Base-by-base conservation (phyloP, 2,888 invertebrate species). In the Agrotis exclamationis region DNA sequence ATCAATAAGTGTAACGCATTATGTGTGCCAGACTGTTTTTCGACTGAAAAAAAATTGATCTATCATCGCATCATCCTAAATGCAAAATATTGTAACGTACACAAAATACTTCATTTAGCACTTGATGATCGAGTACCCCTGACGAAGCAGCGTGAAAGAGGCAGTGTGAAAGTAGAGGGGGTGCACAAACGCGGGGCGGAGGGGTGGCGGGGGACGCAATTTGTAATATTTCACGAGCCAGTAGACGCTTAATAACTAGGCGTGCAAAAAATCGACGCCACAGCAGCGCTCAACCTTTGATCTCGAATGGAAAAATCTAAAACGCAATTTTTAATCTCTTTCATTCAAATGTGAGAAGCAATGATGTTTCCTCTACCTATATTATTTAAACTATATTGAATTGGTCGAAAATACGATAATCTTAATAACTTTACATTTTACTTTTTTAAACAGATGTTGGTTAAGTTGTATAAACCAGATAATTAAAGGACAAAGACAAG, bases 141-240 rank as follows among this genome's bases (percentile, higher is more conserved):
- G 86, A 88, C 87, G 87, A 86, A 88, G 87, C 85, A 86, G 89
- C 89, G 90, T 92, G 92, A 93, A 94, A 94, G 92, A 92, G 90
- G 89, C 91, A 87, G 87, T 87, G 89, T 91, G 92, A 94, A 93
- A 92, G 87, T 89, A 90, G 86, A 88, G 91, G 91, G 89, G 89
- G 82, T 76, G 73, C 78, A 80, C 76, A 80, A 86, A 78, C 72
- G 82, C 82, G 78, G 47, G 86, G 56, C 2, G 20, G 33, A n/a
- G 85, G 85, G 86, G 86, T 82, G 86, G 87, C 84, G 91, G 92
- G 92, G 88, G 93, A 92, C 91, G 94, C 96, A 96, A 96, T 96
- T 96, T 96, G 96, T 96, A 94, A 96, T 95, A 96, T 96, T 96
- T 96, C 96, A 96, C 96, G 96, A 95, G 88, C 95, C 96, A 96